Evolutionary conservation across 2,888 invertebrate species (phyloP), one percentile per base, ranked within the genome.

Genomic region (Agrochola litura): DNA sequence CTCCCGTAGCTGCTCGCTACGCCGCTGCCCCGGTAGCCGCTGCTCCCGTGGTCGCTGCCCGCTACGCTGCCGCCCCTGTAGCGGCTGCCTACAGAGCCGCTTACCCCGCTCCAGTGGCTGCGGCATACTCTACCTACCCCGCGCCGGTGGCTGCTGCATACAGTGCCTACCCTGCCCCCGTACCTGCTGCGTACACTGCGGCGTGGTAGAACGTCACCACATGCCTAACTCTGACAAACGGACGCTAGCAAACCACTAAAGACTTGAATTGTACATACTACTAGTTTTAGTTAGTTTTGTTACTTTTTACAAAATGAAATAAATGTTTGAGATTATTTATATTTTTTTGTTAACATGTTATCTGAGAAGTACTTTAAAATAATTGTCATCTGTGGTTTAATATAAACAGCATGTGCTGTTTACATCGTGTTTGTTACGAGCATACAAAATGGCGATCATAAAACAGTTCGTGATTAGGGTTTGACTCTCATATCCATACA

Each of bases 191-290:
- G 83, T 75, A 89, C 88, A 76, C 77, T 19, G 76, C 81, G 10
- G 83, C 81, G 1, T 84, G 85, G 82, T 83, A 84, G 66, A 81
- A 43, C 79, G 4, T 19, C 54, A 22, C 9, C 56, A 19, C 52
- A 43, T 49, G 16, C 12, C 25, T 30, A 22, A 54, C 49, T 70
- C 46, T 70, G 58, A 76, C n/a, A 70, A 65, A 84, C 14, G 68
- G 71, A 84, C 46, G 84, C 88, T 70, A 90, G 90, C 97, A 90
- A 96, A 93, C 88, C 98, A 90, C 93, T 98, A 58, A 94, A 95
- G 93, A 95, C 95, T 95, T 94, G 90, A 93, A 87, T 76, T 94
- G 92, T 95, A 95, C 87, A 94, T 95, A 95, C 90, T 88, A 87
- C 79, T 89, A 89, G 78, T 90, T 90, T 90, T 90, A 91, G 86